These are phyloP conservation scores for Nomada goodeniana DNA, from an alignment of 2,888 invertebrate species.

Conservation along the genomic window DNA sequence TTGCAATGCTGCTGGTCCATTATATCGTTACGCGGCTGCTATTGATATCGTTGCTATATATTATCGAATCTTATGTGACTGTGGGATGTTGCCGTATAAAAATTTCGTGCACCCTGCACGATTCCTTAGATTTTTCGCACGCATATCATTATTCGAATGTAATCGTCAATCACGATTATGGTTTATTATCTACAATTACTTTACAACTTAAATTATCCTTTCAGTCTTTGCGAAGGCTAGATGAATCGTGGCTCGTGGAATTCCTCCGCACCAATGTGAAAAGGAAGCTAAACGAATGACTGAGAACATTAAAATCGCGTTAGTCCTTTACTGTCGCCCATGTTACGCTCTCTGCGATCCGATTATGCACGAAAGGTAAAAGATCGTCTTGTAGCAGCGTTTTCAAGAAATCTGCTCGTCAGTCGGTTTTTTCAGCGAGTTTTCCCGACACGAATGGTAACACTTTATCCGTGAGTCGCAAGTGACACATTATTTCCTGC, in stretches of 20 bases:
- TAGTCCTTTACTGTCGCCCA: background rate
- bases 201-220: no score
- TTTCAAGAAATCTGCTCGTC: background rate
- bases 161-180: no score
- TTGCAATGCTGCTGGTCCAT: no score
- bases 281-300: background rate
- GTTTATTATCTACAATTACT: no score
- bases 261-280: background rate
- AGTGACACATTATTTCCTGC: constrained; percentile 56
- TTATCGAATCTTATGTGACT: background rate
- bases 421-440: background rate
- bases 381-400: background rate
- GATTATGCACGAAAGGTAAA: background rate
- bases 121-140: no score
- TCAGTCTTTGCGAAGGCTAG: no score
- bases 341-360: background rate
- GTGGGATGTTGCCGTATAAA: background rate
- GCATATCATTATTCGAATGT: no score
- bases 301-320: background rate
- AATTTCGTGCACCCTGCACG: no score
- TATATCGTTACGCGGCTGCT: no score
- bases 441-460: constrained; percentile 30
- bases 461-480: constrained; percentile 55
- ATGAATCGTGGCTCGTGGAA: background rate
- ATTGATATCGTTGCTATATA: no score